Conservation (phyloP, 2,888 invertebrate species). For the Muschampia plurimacula region DNA sequence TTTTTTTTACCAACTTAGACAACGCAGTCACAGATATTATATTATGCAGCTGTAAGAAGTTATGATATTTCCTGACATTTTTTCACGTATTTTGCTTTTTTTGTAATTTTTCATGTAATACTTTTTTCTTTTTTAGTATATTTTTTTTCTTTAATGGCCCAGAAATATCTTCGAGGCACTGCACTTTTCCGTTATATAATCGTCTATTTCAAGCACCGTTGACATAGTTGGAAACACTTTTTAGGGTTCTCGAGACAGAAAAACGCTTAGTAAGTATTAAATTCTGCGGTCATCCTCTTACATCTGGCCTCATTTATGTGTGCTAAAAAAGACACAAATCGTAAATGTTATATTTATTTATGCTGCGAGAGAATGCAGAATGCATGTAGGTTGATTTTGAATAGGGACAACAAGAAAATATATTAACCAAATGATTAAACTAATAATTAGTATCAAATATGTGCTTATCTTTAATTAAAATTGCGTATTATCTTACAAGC, state of each 20-base stretch:
- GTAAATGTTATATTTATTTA: background rate
- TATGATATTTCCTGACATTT: background rate
- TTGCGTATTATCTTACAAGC: no score
- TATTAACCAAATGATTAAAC: no score
- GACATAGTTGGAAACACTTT: slow-evolving; percentile 35
- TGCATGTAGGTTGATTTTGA: no score
- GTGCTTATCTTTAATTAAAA: no score
- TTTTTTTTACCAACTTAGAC: background rate
- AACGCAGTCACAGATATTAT: background rate
- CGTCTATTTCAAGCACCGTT: slow-evolving; percentile 26
- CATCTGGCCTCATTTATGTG: background rate
- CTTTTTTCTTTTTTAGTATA: background rate
- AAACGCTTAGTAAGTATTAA: slow-evolving; percentile 27
- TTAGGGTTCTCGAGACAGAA: slow-evolving; percentile 31
- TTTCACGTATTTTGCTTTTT: background rate
- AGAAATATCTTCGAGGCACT: slow-evolving; percentile 19
- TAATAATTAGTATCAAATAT: no score
- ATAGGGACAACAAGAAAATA: no score
- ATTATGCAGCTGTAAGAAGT: background rate
- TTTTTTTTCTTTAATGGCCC: background rate
- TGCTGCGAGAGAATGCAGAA: no score
- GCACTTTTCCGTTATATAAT: slow-evolving; percentile 29
- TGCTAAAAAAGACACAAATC: background rate
- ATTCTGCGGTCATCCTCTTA: slow-evolving; percentile 18
- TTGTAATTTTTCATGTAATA: background rate